Percentiles rank a stretch among this genome's conserved stretches.
Evolutionary conservation across 2,888 invertebrate genomes (phyloP).

Genomic region (Campoplex capitator): DNA sequence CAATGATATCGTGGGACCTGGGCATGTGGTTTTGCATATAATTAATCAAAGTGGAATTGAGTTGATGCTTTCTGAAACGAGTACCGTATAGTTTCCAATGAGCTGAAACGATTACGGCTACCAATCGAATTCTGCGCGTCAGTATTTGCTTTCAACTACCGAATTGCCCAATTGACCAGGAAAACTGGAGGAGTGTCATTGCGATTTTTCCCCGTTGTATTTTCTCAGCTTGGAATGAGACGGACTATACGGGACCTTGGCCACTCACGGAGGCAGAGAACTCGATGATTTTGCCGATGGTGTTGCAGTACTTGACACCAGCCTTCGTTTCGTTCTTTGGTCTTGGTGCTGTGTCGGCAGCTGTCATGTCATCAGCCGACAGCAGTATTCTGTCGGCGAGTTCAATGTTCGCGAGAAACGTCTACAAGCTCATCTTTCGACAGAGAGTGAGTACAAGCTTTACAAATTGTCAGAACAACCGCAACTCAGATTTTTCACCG

Average conservation of each 20-base stretch:
- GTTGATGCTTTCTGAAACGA: slow-evolving; percentile 10
- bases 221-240: slow-evolving; percentile 96
- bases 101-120: neutral
- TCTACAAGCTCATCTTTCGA: slow-evolving; percentile 98
- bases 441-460: slow-evolving; percentile 88
- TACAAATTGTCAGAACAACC: neutral
- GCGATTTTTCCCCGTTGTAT: neutral
- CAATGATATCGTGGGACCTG: slow-evolving; percentile 80
- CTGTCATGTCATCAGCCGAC: slow-evolving; percentile 99
- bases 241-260: slow-evolving; percentile 91
- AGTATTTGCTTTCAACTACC: neutral
- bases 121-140: neutral
- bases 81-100: neutral
- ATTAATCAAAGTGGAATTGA: neutral
- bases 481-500: neutral
- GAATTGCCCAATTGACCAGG: slow-evolving; percentile 66
- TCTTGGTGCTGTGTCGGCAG: slow-evolving; percentile 98
- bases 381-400: slow-evolving; percentile 99
- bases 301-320: slow-evolving; percentile 98
- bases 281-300: slow-evolving; percentile 98
- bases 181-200: neutral
- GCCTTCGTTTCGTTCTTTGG: slow-evolving; percentile 98
- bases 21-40: slow-evolving; percentile 76
- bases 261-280: slow-evolving; percentile 92
- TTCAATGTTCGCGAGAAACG: slow-evolving; percentile 99